phyloP scores from a whole-genome alignment of 2,113 vertebrate genomes.

The Oryzias javanicus region DNA sequence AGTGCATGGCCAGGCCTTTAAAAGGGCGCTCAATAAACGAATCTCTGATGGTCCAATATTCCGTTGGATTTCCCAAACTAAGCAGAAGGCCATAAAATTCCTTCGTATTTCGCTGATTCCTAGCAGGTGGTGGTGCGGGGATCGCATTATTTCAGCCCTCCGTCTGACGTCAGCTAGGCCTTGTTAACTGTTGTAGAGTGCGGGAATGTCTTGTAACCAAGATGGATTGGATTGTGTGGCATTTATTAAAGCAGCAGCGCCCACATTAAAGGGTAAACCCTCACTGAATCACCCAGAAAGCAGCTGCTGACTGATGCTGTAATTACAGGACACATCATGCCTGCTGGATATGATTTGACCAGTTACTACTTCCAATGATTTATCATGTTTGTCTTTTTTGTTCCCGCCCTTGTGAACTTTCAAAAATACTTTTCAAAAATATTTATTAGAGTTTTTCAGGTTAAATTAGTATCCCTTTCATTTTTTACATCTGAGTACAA shows the following conservation, averaged over 20 bases:
- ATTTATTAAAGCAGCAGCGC: conserved; percentile 58
- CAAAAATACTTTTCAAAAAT: no score
- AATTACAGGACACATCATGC: conserved; percentile 35
- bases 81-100: conserved; percentile 17
- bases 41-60: conserved; percentile 28
- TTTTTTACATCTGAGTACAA: no score
- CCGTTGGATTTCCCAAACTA: conserved; percentile 23
- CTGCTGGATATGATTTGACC: conserved; percentile 17
- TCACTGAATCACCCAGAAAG: conserved; percentile 41
- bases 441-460: no score
- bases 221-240: conserved; percentile 55
- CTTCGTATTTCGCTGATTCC: conserved; percentile 14
- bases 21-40: conserved; percentile 42
- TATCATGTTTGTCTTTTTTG: conserved; percentile 3
- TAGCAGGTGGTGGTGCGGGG: conserved; percentile 16
- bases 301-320: conserved; percentile 27
- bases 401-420: neutral
- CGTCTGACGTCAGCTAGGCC: conserved; percentile 33
- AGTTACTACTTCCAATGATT: conserved; percentile 11
- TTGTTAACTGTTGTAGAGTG: conserved; percentile 55
- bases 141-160: conserved; percentile 42
- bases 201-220: conserved; percentile 54
- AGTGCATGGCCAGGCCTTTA: conserved; percentile 22
- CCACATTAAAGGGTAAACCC: conserved; percentile 54
- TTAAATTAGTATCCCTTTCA: no score